Evolutionary conservation across 2,113 vertebrate genomes (phyloP).

Genomic region (Dolichallabes microphthalmus): DNA sequence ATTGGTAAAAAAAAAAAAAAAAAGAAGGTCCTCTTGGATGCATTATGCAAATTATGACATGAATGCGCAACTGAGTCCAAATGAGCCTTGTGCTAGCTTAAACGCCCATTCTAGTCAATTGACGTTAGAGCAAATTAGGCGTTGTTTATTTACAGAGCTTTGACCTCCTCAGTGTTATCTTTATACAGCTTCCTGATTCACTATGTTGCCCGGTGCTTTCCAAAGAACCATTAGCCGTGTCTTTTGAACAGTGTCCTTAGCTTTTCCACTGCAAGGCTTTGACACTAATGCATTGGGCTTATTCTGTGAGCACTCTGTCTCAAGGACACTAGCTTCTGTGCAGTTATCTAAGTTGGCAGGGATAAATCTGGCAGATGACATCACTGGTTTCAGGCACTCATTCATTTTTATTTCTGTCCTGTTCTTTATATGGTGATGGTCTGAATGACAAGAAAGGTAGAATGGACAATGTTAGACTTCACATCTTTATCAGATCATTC

Average conservation of each 20-base stretch:
- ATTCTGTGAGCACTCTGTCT: slow-evolving; percentile 62
- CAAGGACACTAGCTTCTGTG: slow-evolving; percentile 73
- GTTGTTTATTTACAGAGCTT: slow-evolving; percentile 11
- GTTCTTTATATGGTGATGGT: slow-evolving; percentile 61
- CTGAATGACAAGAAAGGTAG: slow-evolving; percentile 45
- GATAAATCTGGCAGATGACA: slow-evolving; percentile 73
- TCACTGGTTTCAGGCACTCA: slow-evolving; percentile 69
- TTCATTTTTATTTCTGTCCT: slow-evolving; percentile 73
- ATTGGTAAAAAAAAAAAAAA: neutral
- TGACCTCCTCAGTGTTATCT: neutral
- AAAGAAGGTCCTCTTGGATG: neutral
- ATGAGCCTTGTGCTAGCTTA: neutral
- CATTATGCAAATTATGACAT: slow-evolving; percentile 25
- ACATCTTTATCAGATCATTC: slow-evolving; percentile 34
- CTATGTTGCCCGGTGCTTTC: slow-evolving; percentile 21
- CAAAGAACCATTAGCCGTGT: slow-evolving; percentile 30
- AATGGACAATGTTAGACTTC: slow-evolving; percentile 45
- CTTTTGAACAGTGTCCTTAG: slow-evolving; percentile 58
- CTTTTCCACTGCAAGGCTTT: slow-evolving; percentile 64
- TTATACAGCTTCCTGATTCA: slow-evolving; percentile 8
- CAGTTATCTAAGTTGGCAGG: slow-evolving; percentile 66
- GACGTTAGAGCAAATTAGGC: neutral
- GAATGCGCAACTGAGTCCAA: slow-evolving; percentile 16
- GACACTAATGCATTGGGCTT: slow-evolving; percentile 66
- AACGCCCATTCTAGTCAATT: slow-evolving; percentile 12